Evolutionary conservation across 2,113 vertebrate species (phyloP).

Genomic region (Halcyon malimbica): DNA sequence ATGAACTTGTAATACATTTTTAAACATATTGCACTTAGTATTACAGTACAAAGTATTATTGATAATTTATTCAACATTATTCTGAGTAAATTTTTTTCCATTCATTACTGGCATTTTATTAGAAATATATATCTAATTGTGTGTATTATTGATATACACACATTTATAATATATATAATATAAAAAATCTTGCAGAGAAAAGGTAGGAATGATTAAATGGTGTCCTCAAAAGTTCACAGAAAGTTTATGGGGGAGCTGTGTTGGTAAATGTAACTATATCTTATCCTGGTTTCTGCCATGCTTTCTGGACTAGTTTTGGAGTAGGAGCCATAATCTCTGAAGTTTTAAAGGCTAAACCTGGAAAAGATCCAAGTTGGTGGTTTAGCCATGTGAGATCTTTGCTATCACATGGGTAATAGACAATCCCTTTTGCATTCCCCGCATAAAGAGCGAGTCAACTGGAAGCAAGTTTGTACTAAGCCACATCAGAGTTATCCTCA

Average conservation of each 20-base stretch:
- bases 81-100: neutral
- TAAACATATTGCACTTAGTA: neutral
- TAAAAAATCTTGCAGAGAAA: neutral
- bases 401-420: slow-evolving; percentile 22
- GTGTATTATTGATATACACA: neutral
- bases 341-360: neutral
- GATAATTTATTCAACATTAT: neutral
- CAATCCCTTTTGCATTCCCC: neutral
- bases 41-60: neutral
- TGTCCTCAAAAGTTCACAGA: neutral
- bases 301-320: neutral
- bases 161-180: neutral
- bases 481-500: slow-evolving; percentile 26
- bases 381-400: slow-evolving; percentile 36
- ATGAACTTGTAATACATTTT: accelerated
- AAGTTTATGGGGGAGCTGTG: neutral
- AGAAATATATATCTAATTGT: neutral
- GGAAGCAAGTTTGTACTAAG: neutral
- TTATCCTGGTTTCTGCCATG: neutral
- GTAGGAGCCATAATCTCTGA: neutral
- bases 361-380: neutral
- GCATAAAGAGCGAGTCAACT: neutral
- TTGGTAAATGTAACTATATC: neutral
- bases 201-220: neutral
- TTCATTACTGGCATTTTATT: neutral